Percentiles rank a stretch among this genome's conserved stretches.
phyloP scores from a whole-genome alignment of 2,888 invertebrate genomes.

The Itoplectis maculator region DNA sequence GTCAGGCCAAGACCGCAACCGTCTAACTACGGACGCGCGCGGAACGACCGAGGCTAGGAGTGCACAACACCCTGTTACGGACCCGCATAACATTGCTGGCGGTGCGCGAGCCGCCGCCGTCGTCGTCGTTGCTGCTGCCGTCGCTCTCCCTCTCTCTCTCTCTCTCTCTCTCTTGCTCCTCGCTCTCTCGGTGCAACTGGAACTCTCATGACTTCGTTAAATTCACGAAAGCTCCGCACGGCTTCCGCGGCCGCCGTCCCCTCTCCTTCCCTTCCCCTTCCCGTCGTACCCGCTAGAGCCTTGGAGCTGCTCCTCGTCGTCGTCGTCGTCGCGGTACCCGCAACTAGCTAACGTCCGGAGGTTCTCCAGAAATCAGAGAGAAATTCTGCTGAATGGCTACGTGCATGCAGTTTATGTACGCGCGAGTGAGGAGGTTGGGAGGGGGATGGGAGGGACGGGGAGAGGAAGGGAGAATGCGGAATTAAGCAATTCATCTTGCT shows the following conservation, averaged over 20 bases:
- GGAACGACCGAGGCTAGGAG: conserved; percentile 56
- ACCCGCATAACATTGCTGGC: conserved; percentile 41
- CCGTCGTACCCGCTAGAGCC: conserved; percentile 4
- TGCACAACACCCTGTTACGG: conserved; percentile 44
- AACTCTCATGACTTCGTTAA: conserved; percentile 50
- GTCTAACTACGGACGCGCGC: conserved; percentile 72
- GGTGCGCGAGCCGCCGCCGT: conserved; percentile 15
- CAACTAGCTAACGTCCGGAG: conserved; percentile 36
- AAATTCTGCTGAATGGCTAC: conserved; percentile 39
- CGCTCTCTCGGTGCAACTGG: conserved; percentile 8
- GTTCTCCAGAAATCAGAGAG: conserved; percentile 52
- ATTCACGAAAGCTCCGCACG: conserved; percentile 49
- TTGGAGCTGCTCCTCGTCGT: neutral
- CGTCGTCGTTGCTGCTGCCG: neutral
- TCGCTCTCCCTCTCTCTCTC: neutral
- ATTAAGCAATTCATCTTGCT: conserved; percentile 43
- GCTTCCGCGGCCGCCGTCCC: neutral
- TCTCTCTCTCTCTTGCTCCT: neutral
- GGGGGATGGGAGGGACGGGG: too few relatives aligned
- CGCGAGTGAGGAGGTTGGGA: too few relatives aligned
- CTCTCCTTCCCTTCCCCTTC: neutral
- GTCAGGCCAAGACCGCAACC: conserved; percentile 77
- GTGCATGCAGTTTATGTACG: conserved; percentile 19
- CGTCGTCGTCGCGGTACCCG: conserved; percentile 2
- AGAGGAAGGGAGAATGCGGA: conserved; percentile 46